Evolutionary conservation across 2,113 vertebrate genomes (phyloP).

Genomic region (Cariama cristata): DNA sequence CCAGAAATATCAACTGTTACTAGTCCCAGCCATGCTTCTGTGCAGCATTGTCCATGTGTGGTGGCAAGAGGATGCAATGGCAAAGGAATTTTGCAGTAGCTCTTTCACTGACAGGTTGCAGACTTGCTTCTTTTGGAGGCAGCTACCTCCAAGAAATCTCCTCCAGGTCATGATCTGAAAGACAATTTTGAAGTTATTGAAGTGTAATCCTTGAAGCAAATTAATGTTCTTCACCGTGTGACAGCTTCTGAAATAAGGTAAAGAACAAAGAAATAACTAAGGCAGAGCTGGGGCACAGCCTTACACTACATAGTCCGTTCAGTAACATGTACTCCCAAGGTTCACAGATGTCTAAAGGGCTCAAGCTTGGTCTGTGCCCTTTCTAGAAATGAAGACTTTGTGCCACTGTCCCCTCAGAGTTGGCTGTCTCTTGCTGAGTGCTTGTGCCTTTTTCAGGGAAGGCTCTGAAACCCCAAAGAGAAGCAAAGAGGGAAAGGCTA

Average conservation of each 20-base stretch:
- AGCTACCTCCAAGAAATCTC: background rate
- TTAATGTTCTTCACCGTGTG: background rate
- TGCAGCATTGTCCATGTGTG: accelerated
- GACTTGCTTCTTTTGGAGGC: background rate
- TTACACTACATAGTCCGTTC: background rate
- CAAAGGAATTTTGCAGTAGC: background rate
- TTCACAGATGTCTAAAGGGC: background rate
- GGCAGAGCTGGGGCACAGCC: background rate
- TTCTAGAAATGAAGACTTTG: background rate
- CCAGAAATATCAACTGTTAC: background rate
- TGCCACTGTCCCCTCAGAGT: background rate
- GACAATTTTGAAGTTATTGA: background rate
- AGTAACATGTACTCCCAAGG: background rate
- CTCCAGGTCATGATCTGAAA: background rate
- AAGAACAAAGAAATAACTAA: background rate
- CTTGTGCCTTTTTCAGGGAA: background rate
- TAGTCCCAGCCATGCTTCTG: background rate
- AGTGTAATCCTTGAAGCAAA: background rate
- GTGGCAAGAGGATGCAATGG: background rate
- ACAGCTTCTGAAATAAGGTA: background rate
- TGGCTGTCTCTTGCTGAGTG: background rate
- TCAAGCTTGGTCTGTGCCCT: background rate
- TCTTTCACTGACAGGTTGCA: background rate
- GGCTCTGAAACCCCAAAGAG: background rate
- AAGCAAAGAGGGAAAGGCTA: background rate